Conservation (phyloP, 1,140 invertebrate genomes). For the Camponotus floridanus region DNA sequence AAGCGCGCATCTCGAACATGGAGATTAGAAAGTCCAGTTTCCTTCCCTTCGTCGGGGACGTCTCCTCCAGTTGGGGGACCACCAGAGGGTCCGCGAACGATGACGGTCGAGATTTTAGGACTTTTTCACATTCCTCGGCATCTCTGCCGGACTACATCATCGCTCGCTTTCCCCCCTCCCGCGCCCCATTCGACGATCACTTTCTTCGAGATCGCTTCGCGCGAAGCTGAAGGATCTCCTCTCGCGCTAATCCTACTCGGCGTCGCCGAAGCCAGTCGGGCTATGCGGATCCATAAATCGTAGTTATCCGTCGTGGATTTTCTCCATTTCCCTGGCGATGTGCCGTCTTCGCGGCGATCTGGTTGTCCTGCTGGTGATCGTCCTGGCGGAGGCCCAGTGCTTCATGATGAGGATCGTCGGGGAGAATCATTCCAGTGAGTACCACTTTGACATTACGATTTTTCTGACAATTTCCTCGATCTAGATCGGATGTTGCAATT, state of each 20-base stretch:
- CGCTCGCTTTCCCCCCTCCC: slow-evolving; percentile 64
- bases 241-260: slow-evolving; percentile 55
- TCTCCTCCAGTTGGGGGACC: slow-evolving; percentile 50
- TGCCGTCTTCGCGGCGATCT: slow-evolving; percentile 73
- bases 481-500: not conserved
- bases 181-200: slow-evolving; percentile 64
- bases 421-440: slow-evolving; percentile 80
- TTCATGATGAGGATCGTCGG: slow-evolving; percentile 74
- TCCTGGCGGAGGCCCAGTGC: slow-evolving; percentile 69
- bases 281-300: slow-evolving; percentile 53
- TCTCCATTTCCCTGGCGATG: slow-evolving; percentile 64
- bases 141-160: slow-evolving; percentile 54
- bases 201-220: slow-evolving; percentile 70
- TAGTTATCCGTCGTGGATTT: slow-evolving; percentile 10
- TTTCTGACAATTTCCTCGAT: not conserved
- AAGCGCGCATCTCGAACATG: not conserved
- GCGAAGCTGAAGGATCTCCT: slow-evolving; percentile 44
- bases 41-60: not conserved
- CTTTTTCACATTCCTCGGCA: slow-evolving; percentile 60
- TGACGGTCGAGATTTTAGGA: slow-evolving; percentile 24
- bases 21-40: too few relatives aligned
- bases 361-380: slow-evolving; percentile 73
- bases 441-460: not conserved
- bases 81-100: slow-evolving; percentile 48
- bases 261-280: slow-evolving; percentile 38